Conservation (phyloP, 2,113 vertebrate genomes). For the Excalfactoria chinensis region DNA sequence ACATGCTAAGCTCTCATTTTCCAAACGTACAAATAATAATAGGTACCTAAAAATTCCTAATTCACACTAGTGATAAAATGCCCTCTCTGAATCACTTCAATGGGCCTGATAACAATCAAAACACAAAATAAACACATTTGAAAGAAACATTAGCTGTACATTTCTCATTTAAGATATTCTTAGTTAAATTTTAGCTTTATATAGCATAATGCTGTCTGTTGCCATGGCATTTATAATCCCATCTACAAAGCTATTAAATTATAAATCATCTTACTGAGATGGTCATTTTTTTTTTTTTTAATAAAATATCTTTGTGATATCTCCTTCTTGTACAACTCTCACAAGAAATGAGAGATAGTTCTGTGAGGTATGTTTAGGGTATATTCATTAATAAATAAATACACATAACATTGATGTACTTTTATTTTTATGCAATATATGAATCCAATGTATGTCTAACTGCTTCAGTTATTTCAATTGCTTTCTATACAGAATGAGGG, state of each 20-base stretch:
- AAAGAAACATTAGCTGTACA: background rate
- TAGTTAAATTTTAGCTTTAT: background rate
- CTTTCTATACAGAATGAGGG: background rate
- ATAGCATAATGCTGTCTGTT: background rate
- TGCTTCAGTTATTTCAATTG: background rate
- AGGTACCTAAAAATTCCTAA: background rate
- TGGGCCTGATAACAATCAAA: background rate
- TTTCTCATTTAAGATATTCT: background rate
- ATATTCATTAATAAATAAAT: background rate
- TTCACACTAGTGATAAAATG: background rate
- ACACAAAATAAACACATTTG: background rate
- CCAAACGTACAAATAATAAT: background rate
- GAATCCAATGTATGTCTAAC: background rate
- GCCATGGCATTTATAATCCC: background rate
- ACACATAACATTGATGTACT: background rate
- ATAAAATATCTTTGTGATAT: background rate
- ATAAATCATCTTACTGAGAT: background rate
- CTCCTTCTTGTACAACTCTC: background rate
- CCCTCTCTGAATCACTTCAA: background rate
- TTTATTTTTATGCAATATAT: background rate
- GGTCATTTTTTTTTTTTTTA: background rate
- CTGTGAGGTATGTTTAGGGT: background rate
- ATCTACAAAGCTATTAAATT: background rate
- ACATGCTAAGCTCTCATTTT: slow-evolving; percentile 8
- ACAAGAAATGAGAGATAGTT: background rate